Base-by-base conservation (phyloP, 2,113 vertebrate species). In the Cettia cetti region DNA sequence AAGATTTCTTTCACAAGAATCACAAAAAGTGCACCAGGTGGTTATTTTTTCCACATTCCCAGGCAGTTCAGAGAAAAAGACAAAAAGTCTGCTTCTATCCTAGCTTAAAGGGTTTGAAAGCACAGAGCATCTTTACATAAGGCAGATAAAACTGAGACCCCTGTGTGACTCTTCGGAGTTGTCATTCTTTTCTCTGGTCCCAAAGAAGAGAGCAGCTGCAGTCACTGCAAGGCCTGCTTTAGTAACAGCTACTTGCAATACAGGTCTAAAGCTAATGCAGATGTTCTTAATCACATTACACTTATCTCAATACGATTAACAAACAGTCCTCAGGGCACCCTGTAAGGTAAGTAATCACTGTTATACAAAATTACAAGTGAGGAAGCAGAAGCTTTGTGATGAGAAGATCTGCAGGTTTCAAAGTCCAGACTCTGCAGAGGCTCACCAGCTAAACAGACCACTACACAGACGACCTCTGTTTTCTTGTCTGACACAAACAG, bases 181-280 rank as follows among this genome's bases (percentile, higher is more conserved):
- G 17, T 14, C 45, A 56, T 42, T 61, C 24, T 63, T n/a, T 79
- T 28, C 37, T 26, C 47, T 20, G n/a, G 23, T 45, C 9, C 33
- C 21, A 85, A 33, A 87, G 74, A 89, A 86, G 10, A 49, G 31
- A 70, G 30, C 13, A 45, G 37, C 65, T 89, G 72, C 54, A 76
- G 70, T 4, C 53, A 87, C 49, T n/a, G 23, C 31, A 87, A 82
- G 33, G 63, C 59, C 66, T 95, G 75, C 21, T 76, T 79, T 91
- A 96, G 53, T 50, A 82, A 82, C 6, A 60, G 30, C 60, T 92
- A 72, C 57, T 82, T 86, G 80, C 44, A 81, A 64, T 83, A 89
- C 52, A 84, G 8, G 28, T 65, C 65, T 79, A 91, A 95, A 92
- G 89, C 66, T 81, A 92, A 96, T 65, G 61, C 91, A 96, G 86